Base-by-base conservation (phyloP, 2,113 vertebrate genomes). In the Brachypteracias leptosomus region DNA sequence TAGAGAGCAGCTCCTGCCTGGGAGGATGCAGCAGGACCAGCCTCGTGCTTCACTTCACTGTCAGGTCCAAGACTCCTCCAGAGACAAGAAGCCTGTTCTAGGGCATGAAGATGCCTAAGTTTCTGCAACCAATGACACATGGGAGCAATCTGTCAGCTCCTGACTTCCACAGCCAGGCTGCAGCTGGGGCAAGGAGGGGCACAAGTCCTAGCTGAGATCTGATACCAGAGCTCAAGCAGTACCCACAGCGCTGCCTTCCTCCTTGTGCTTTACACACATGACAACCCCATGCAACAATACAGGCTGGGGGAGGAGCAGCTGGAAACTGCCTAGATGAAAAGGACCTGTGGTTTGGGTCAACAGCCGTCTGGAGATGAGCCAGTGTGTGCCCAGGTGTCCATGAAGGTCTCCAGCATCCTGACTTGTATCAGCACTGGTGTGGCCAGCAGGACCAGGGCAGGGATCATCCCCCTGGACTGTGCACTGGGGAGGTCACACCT, bases 61-160 rank as follows among this genome's bases (percentile, higher is more conserved):
- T 18, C 74, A 85, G 28, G 24, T 67, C 20, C 42, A 36, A 40
- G 46, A 47, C 7, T 21, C 11, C 47, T 65, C 46, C 16, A n/a
- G 76, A 57, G 67, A 29, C 62, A 67, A 62, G n/a, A 25, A 65
- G 54, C 35, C 38, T 25, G 7, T 42, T 61, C 21, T 9, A 42
- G 33, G 33, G 40, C 71, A 75, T 0, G 5, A 28, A 58, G 31
- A 26, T 9, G 16, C 33, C 28, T 25, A 3, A 0, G 6, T 9
- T 58, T 57, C 61, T 57, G 19, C 51, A 74, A 35, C 25, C n/a
- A 36, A 18, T 0, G 8, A 21, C 87, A 25, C 16, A 5, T 4
- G 26, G 42, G 62, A 86, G 26, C 67, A 66, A 49, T 22, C 66
- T 38, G 33, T 20, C 59, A 65, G 54, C 24, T 58, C 49, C 13